Base-by-base conservation (phyloP, 2,797 vertebrate genomes). In the Stomatorhinus walkeri region DNA sequence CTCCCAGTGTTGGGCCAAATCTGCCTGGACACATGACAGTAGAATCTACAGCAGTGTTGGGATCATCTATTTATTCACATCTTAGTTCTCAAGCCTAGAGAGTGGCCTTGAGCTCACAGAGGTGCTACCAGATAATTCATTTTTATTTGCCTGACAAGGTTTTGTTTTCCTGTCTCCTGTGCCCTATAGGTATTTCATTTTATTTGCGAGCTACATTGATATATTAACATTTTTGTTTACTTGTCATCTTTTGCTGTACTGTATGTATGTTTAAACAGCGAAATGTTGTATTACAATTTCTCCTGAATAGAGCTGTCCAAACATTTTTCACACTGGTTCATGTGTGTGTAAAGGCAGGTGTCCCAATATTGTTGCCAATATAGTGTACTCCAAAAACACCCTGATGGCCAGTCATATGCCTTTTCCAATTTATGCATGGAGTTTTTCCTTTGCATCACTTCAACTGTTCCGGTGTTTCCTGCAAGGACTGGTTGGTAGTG, bases 151-250 rank as follows among this genome's bases (percentile, higher is more conserved):
- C 4, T 52, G n/a, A 85, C 72, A 79, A 79, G 36, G 12, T 85
- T 51, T 51, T 85, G 4, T 85, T 84, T 85, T 85, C 24, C 22
- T 24, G n/a, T 49, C 19, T 24, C 22, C 83, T 52, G 46, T 49
- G 9, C 24, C 83, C 22, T 49, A 24, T 28, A 52, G 48, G n/a
- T 85, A 14, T 22, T 84, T 46, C 5, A 51, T 3, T 84, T 84
- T n/a, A 85, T 51, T 52, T 49, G 10, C 24, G 1, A 85, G n/a
- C n/a, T 12, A 51, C 49, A 51, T 1, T 51, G 46, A 85, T 52
- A 85, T 51, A 85, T 48, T 85, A 22, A 85, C 46, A 85, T 85
- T 51, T 51, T 49, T 85, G 43, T 83, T 85, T 22, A 12, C 81
- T 46, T 49, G 46, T 85, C 83, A 85, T 49, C 3, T 52, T 85